A percentile compares a stretch with the other conserved stretches of the same genome.
These are phyloP conservation scores for Pantherophis alleghaniensis DNA, from an alignment of 2,797 vertebrate species.

Conservation along the genomic window DNA sequence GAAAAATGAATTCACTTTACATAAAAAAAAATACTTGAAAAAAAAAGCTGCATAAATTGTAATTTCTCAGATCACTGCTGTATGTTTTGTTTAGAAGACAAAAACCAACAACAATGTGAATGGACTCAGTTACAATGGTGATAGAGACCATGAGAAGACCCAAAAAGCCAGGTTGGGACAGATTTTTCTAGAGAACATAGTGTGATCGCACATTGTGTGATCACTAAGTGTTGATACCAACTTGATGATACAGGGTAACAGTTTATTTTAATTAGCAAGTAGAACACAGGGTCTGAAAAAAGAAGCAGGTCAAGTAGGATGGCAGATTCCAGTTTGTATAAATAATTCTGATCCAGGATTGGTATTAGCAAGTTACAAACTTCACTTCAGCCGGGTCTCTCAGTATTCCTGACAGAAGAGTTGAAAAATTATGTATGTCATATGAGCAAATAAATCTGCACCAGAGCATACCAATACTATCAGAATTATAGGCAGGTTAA, in stretches of 20 bases:
- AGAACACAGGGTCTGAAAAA: neutral
- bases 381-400: neutral
- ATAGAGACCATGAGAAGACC: neutral
- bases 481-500: neutral
- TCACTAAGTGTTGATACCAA: neutral
- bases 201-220: neutral
- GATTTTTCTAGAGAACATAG: neutral
- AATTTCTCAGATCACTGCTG: neutral
- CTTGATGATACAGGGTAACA: neutral
- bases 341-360: neutral
- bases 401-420: neutral
- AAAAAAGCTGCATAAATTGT: neutral
- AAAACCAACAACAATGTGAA: neutral
- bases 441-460: neutral
- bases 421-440: neutral
- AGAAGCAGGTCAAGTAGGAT: neutral
- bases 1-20: neutral
- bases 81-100: neutral
- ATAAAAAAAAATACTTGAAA: neutral
- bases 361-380: neutral
- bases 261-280: neutral
- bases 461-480: neutral
- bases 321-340: neutral
- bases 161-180: neutral
- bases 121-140: neutral